Evolutionary conservation across 2,797 vertebrate genomes (phyloP).

Genomic region (Eupleurogrammus muticus): DNA sequence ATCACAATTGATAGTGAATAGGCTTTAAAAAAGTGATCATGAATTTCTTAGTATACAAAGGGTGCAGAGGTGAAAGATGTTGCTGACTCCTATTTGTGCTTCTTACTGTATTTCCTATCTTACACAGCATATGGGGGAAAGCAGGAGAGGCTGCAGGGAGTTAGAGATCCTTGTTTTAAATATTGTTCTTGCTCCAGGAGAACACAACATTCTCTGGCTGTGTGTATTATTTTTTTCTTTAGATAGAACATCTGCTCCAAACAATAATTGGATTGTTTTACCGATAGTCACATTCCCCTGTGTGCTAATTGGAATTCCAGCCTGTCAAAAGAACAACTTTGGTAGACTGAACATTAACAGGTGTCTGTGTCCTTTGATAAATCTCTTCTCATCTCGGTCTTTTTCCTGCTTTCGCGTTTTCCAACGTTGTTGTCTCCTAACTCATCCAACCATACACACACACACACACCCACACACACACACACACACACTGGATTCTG

Average conservation of each 20-base stretch:
- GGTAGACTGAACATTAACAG: slow-evolving; percentile 63
- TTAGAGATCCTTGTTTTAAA: slow-evolving; percentile 39
- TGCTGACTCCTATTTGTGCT: slow-evolving; percentile 24
- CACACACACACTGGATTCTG: slow-evolving; percentile 21
- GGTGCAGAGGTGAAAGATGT: background rate
- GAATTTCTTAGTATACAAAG: background rate
- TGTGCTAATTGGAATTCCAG: slow-evolving; percentile 65
- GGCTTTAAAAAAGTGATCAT: background rate
- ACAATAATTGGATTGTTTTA: slow-evolving; percentile 74
- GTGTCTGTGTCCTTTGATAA: slow-evolving; percentile 54
- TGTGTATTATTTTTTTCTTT: slow-evolving; percentile 48
- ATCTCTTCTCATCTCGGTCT: slow-evolving; percentile 16
- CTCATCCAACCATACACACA: background rate
- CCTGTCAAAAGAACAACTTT: slow-evolving; percentile 67
- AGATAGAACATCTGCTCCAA: slow-evolving; percentile 68
- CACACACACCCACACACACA: background rate
- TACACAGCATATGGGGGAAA: background rate
- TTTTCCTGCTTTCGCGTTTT: background rate
- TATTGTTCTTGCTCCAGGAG: slow-evolving; percentile 54
- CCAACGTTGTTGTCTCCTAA: slow-evolving; percentile 4
- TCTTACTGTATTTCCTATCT: background rate
- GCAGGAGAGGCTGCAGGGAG: slow-evolving; percentile 19
- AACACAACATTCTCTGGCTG: slow-evolving; percentile 46
- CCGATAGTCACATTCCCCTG: slow-evolving; percentile 54
- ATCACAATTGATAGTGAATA: background rate